These are phyloP conservation scores for Anas bahamensis DNA, from an alignment of 2,797 vertebrate genomes.

Conservation along the genomic window DNA sequence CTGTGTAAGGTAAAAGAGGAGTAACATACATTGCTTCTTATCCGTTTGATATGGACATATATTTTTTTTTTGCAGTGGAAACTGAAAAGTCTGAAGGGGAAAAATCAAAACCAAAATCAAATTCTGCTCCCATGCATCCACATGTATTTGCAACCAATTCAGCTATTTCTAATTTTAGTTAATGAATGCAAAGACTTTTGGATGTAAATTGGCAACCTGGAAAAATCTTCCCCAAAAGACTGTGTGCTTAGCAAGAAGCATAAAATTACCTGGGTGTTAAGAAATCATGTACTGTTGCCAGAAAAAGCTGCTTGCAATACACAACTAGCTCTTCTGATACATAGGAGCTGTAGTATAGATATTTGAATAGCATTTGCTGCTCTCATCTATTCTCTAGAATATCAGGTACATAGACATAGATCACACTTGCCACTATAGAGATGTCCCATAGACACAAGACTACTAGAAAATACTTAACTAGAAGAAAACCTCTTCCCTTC, in stretches of 20 bases:
- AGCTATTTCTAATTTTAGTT: background rate
- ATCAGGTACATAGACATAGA: background rate
- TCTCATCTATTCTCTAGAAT: background rate
- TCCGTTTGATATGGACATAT: background rate
- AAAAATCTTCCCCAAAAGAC: background rate
- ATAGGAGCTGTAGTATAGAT: background rate
- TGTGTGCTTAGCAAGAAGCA: background rate
- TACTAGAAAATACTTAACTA: background rate
- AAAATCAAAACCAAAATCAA: background rate
- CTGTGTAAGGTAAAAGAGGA: background rate
- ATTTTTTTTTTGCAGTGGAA: background rate
- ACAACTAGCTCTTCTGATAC: background rate
- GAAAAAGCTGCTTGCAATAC: background rate
- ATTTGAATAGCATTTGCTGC: conserved; percentile 1
- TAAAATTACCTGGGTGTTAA: background rate
- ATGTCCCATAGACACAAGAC: background rate
- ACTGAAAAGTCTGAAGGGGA: background rate
- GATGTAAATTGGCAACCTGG: background rate
- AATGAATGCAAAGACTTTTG: background rate
- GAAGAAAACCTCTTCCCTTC: conserved; percentile 8
- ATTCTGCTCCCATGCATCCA: background rate
- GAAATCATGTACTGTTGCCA: background rate
- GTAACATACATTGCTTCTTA: background rate
- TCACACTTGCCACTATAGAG: background rate
- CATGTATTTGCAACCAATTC: background rate